Base-by-base conservation (phyloP, 2,113 vertebrate species). In the Neogobius melanostomus region DNA sequence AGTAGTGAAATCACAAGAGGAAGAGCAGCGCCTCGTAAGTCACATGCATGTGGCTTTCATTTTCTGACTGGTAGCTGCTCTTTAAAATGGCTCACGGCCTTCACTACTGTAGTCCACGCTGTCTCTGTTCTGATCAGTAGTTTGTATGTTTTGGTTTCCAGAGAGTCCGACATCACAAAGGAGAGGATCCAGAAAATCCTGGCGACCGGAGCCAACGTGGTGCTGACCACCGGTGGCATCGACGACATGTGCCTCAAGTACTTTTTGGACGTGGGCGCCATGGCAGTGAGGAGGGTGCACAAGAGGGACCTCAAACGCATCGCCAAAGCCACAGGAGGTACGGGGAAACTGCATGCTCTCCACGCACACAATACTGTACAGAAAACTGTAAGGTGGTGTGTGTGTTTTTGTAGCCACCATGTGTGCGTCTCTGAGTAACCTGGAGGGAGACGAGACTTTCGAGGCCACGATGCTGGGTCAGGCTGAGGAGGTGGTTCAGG, bases 221-320 rank as follows among this genome's bases (percentile, higher is more conserved):
- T 99, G 78, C 92, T 99, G 64, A 97, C 95, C 75, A 98, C 98
- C 2, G 97, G 97, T 10, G 97, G 96, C 8, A 97, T 99, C 52
- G 98, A 99, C 64, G 98, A 99, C 71, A 98, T 98, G 97, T 98
- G 97, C 84, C 92, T 99, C 16, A 99, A 99, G 86, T 99, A 99
- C 64, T 99, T 99, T 0, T 94, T 96, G 85, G 98, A 99, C 73
- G 90, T 92, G 0, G 96, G 97, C 2, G 96, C 97, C 10, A 97
- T 99, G 95, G 98, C 96, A 36, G 95, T 99, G 51, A 93, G 97
- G 69, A 92, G 98, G 87, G 97, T 99, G 45, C 91, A 98, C 5
- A 98, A 98, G 79, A 95, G 70, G 84, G 97, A 99, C 81, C 95
- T 99, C 12, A 99, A 98, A 77, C 94, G 95, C 53, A 97, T 99